A percentile compares a stretch with the other conserved stretches of the same genome.
These are phyloP conservation scores for Alentia gelatinosa DNA, from an alignment of 2,888 invertebrate species.

Conservation along the genomic window DNA sequence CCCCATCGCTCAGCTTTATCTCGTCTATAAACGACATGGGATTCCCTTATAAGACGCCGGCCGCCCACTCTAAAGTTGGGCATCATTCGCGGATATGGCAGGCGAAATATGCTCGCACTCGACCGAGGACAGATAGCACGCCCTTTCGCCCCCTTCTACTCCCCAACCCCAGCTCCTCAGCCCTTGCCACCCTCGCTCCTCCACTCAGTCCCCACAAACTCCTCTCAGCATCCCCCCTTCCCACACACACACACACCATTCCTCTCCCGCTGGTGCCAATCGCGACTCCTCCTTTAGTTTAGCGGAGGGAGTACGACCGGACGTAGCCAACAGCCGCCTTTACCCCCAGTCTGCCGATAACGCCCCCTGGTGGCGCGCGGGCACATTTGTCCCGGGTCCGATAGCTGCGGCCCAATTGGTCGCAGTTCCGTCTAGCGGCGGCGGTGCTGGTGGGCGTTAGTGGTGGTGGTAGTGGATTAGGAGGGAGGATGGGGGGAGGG, in stretches of 20 bases:
- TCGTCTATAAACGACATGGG: slow-evolving; percentile 35
- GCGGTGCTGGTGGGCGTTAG: background rate
- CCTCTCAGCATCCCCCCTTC: background rate
- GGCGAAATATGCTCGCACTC: slow-evolving; percentile 4
- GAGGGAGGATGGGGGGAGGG: background rate
- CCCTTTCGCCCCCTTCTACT: background rate
- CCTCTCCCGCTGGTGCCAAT: background rate
- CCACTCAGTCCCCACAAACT: background rate
- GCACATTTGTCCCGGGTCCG: slow-evolving; percentile 35
- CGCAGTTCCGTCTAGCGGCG: background rate
- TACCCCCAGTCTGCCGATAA: background rate
- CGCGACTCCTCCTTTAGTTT: background rate
- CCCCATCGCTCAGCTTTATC: slow-evolving; percentile 33
- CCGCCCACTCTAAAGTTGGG: background rate
- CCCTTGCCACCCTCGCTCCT: background rate
- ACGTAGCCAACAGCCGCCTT: background rate
- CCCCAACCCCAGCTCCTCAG: background rate
- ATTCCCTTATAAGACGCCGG: background rate
- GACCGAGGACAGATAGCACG: slow-evolving; percentile 19
- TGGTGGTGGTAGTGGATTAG: background rate
- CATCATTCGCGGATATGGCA: background rate
- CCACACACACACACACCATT: background rate
- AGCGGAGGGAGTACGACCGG: background rate
- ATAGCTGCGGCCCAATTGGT: slow-evolving; percentile 9
- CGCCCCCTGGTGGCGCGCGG: slow-evolving; percentile 19